Percentiles rank a stretch among this genome's conserved stretches.
Evolutionary conservation across 1,140 invertebrate genomes (phyloP).

Genomic region (Drosophila melanogaster): Release_6_plus_ISO1_MT NT_033779.5:2548501-2549000

Average conservation of each 20-base stretch:
- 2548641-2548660: slow-evolving; percentile 62
- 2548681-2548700: slow-evolving; percentile 13
- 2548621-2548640: slow-evolving; percentile 46
- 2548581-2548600: slow-evolving; percentile 32
- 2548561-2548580: slow-evolving; percentile 44
- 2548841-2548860: neutral
- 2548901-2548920: neutral
- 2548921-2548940: neutral
- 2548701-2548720: slow-evolving; percentile 32
- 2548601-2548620: slow-evolving; percentile 1
- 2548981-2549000: slow-evolving; percentile 34
- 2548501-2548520: slow-evolving; percentile 26
- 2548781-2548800: neutral
- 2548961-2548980: neutral
- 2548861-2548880: neutral
- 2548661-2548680: slow-evolving; percentile 14
- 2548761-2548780: slow-evolving; percentile 1
- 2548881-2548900: no score
- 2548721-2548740: slow-evolving; percentile 28
- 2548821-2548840: no score
- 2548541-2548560: slow-evolving; percentile 75
- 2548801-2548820: no score
- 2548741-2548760: slow-evolving; percentile 25
- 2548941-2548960: neutral
- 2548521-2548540: slow-evolving; percentile 75